Evolutionary conservation across 2,888 invertebrate species (phyloP).

Genomic region (Gymnocheta viridis): DNA sequence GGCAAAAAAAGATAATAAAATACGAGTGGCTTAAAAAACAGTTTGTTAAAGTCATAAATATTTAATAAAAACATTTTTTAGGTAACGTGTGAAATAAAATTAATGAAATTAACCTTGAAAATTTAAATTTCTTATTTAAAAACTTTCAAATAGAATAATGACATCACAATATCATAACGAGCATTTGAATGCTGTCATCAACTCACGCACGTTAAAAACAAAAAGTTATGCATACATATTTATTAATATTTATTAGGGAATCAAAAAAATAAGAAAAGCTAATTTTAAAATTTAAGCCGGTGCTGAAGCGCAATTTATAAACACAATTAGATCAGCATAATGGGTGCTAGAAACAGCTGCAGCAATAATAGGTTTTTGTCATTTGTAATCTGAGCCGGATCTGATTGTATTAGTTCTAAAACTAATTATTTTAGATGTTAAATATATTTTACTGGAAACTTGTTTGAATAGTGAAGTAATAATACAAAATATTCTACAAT

Average conservation of each 20-base stretch:
- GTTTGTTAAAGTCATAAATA: background rate
- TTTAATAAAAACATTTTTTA: background rate
- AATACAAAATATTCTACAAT: too few species aligned
- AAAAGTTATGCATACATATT: background rate
- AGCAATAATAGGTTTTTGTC: background rate
- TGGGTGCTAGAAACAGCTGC: background rate
- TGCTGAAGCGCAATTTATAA: background rate
- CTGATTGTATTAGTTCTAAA: background rate
- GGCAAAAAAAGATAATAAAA: too few species aligned
- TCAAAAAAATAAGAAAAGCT: background rate
- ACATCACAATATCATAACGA: conserved; percentile 52
- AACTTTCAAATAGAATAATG: conserved; percentile 51
- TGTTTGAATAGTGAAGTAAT: background rate
- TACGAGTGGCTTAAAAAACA: too few species aligned
- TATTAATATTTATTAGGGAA: background rate
- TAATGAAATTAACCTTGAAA: conserved; percentile 63
- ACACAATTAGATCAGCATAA: background rate
- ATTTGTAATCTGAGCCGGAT: background rate
- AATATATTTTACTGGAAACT: background rate
- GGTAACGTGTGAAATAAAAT: background rate
- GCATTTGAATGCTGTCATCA: conserved; percentile 52
- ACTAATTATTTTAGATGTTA: background rate
- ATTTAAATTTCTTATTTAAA: background rate
- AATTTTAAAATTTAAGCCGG: background rate
- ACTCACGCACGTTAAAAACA: conserved; percentile 19